Conservation (phyloP, 2,797 vertebrate genomes). For the Okamejei kenojei region DNA sequence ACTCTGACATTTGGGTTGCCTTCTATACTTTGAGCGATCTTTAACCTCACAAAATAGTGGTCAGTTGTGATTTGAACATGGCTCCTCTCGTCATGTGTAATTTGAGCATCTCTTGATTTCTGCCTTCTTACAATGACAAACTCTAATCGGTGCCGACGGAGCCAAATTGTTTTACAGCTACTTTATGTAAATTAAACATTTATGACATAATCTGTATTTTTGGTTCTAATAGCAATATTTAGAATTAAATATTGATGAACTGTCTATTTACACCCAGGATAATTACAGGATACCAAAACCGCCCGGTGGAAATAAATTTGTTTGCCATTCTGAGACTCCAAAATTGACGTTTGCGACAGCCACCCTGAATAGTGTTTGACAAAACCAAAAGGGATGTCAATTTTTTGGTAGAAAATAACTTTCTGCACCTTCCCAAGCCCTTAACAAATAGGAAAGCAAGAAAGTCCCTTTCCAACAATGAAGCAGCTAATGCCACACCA, state of each 20-base stretch:
- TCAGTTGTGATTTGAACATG: no score
- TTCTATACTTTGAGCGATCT: no score
- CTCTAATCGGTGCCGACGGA: no score
- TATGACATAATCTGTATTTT: conserved; percentile 89
- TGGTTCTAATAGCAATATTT: conserved; percentile 86
- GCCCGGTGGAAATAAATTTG: conserved; percentile 62
- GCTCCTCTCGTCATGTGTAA: no score
- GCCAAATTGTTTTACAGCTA: no score
- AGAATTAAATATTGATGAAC: conserved; percentile 96
- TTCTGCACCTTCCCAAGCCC: no score
- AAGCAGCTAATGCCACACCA: not conserved
- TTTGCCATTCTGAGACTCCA: conserved; percentile 72
- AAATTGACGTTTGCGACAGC: conserved; percentile 65
- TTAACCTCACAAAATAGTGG: no score
- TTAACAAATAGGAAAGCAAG: not conserved
- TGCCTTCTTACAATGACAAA: no score
- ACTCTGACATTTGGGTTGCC: conserved; percentile 43
- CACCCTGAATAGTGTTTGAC: conserved; percentile 58
- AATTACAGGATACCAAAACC: conserved; percentile 73
- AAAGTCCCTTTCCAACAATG: not conserved
- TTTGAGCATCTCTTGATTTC: no score
- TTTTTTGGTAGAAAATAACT: not conserved
- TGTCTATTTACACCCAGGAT: conserved; percentile 65
- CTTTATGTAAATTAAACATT: no score
- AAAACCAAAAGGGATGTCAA: conserved; percentile 19